A percentile compares a stretch with the other conserved stretches of the same genome.
Evolutionary conservation across 2,888 invertebrate species (phyloP).

Genomic region (Tetranychus truncatus): DNA sequence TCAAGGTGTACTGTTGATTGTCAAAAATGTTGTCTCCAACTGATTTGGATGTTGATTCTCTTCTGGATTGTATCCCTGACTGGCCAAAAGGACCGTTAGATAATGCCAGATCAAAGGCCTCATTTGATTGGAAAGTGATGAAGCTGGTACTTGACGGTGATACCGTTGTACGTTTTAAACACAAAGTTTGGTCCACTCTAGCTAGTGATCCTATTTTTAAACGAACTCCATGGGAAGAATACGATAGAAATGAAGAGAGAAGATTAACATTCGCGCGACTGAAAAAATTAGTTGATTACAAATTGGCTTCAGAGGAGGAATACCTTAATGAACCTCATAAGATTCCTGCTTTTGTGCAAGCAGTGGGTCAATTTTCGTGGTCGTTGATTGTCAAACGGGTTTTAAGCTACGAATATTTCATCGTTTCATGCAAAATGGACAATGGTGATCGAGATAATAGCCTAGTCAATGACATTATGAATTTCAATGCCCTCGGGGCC

Average conservation of each 20-base stretch:
- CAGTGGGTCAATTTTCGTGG: conserved; percentile 34
- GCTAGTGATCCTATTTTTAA: conserved; percentile 62
- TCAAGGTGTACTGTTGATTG: no score
- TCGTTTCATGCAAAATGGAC: conserved; percentile 15
- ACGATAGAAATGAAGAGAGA: conserved; percentile 48
- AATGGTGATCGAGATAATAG: conserved; percentile 17
- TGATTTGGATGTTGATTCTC: neutral
- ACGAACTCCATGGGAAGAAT: conserved; percentile 40
- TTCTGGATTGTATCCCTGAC: conserved; percentile 21
- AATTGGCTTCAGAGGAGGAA: conserved; percentile 43
- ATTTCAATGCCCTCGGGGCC: conserved; percentile 44
- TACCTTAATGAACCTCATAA: conserved; percentile 33
- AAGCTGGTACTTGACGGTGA: conserved; percentile 34
- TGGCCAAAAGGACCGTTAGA: conserved; percentile 34
- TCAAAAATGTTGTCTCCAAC: conserved; percentile 2
- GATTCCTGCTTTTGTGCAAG: conserved; percentile 30
- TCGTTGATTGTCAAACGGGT: conserved; percentile 32
- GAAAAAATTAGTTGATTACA: conserved; percentile 46
- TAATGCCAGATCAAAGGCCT: conserved; percentile 32
- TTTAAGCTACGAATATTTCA: conserved; percentile 30
- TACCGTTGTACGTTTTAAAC: conserved; percentile 30
- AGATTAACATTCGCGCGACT: conserved; percentile 31
- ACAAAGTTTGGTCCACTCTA: conserved; percentile 52
- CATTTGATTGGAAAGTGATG: conserved; percentile 36
- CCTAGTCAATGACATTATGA: conserved; percentile 19